Evolutionary conservation across 1,140 invertebrate species (phyloP).

Genomic region (Nasonia giraulti): DNA sequence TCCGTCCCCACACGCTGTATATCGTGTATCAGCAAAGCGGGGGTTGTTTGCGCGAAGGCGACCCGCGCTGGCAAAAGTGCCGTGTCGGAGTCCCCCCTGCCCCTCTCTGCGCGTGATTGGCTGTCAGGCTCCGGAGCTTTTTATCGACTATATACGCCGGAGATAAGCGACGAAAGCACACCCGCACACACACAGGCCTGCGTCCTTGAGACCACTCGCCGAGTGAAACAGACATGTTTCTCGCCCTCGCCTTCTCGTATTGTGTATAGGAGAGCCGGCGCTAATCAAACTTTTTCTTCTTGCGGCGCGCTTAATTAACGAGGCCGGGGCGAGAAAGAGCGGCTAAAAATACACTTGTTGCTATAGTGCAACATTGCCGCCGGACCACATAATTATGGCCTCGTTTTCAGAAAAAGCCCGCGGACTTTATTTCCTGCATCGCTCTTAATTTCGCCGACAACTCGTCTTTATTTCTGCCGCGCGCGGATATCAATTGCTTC

Average conservation of each 20-base stretch:
- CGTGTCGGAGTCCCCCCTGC: constrained; percentile 4
- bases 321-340: neutral
- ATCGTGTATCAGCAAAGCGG: neutral
- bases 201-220: constrained; percentile 20
- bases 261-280: neutral
- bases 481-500: no score
- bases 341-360: neutral
- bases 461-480: neutral
- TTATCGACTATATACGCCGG: neutral
- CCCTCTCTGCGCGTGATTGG: constrained; percentile 23
- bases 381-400: neutral
- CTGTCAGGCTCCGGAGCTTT: constrained; percentile 31
- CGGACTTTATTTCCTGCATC: neutral
- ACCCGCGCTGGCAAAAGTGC: constrained; percentile 14
- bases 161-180: constrained; percentile 18
- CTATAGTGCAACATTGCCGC: no score
- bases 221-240: constrained; percentile 59
- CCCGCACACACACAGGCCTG: neutral
- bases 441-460: neutral
- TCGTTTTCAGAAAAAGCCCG: neutral
- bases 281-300: constrained; percentile 35
- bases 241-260: constrained; percentile 21
- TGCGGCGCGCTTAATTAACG: neutral
- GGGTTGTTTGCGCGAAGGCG: constrained; percentile 2
- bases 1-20: neutral